A percentile compares a stretch with the other conserved stretches of the same genome.
These are phyloP conservation scores for Actinemys pallida DNA, from an alignment of 2,113 vertebrate genomes.

Conservation along the genomic window DNA sequence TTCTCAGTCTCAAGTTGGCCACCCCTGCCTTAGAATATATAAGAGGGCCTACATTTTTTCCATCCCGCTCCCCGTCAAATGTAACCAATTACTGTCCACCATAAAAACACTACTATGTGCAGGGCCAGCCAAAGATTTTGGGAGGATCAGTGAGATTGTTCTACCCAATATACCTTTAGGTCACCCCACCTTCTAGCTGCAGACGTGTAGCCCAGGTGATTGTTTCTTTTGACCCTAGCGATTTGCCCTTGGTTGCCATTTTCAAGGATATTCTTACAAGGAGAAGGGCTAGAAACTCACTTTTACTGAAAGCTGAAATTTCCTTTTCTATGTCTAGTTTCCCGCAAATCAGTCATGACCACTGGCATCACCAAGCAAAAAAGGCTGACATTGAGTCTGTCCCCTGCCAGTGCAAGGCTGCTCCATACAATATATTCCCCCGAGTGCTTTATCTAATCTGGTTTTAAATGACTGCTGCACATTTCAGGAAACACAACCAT, in stretches of 20 bases:
- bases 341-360: too few species aligned
- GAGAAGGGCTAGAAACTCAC: too few species aligned
- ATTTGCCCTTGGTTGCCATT: not conserved
- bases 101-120: not conserved
- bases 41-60: not conserved
- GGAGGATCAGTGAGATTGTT: not conserved
- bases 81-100: not conserved
- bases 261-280: not conserved
- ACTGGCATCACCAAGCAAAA: too few species aligned
- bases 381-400: too few species aligned
- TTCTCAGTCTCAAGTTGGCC: too few species aligned
- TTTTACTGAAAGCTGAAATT: too few species aligned
- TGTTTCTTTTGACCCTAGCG: not conserved
- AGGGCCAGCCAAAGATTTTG: not conserved
- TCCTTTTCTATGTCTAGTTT: too few species aligned
- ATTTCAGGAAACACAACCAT: too few species aligned
- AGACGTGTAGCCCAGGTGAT: not conserved
- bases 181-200: not conserved
- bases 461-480: too few species aligned
- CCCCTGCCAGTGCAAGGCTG: too few species aligned
- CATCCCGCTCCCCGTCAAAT: not conserved
- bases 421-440: too few species aligned
- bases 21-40: not conserved
- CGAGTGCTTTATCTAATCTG: too few species aligned
- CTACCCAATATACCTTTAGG: not conserved